Evolutionary conservation across 2,888 invertebrate genomes (phyloP).

Genomic region (Elmis aenea): DNA sequence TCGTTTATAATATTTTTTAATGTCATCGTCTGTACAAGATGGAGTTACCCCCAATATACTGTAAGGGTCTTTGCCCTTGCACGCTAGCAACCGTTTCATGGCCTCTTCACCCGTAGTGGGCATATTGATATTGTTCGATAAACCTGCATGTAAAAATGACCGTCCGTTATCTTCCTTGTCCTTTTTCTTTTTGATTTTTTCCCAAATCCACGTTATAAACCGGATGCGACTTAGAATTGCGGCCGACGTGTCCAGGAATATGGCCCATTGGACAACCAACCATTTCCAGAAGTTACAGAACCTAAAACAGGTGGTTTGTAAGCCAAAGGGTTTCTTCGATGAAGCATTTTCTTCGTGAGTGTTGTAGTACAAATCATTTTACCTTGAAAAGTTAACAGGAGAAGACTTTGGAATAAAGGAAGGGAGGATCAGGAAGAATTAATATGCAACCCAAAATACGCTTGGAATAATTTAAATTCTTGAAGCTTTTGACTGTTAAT

Average conservation of each 20-base stretch:
- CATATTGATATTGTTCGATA: slow-evolving; percentile 70
- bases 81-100: slow-evolving; percentile 86
- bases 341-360: too few species aligned
- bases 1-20: slow-evolving; percentile 88
- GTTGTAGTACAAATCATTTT: too few species aligned
- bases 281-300: slow-evolving; percentile 37
- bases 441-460: too few species aligned
- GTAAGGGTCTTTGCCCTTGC: slow-evolving; percentile 94
- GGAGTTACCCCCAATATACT: slow-evolving; percentile 71
- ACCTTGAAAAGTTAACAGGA: too few species aligned
- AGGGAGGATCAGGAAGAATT: too few species aligned
- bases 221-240: slow-evolving; percentile 35
- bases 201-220: slow-evolving; percentile 40
- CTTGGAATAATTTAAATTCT: too few species aligned
- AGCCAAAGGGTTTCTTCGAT: too few species aligned
- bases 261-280: slow-evolving; percentile 34
- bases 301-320: too few species aligned
- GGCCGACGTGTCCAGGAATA: slow-evolving; percentile 32
- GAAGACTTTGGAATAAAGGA: too few species aligned
- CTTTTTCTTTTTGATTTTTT: slow-evolving; percentile 42
- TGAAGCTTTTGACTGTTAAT: too few species aligned
- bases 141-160: slow-evolving; percentile 50
- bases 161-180: slow-evolving; percentile 45
- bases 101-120: slow-evolving; percentile 92
- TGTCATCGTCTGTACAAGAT: slow-evolving; percentile 87